phyloP scores from a whole-genome alignment of 2,888 invertebrate species.

The Cecidostiba fungosa region DNA sequence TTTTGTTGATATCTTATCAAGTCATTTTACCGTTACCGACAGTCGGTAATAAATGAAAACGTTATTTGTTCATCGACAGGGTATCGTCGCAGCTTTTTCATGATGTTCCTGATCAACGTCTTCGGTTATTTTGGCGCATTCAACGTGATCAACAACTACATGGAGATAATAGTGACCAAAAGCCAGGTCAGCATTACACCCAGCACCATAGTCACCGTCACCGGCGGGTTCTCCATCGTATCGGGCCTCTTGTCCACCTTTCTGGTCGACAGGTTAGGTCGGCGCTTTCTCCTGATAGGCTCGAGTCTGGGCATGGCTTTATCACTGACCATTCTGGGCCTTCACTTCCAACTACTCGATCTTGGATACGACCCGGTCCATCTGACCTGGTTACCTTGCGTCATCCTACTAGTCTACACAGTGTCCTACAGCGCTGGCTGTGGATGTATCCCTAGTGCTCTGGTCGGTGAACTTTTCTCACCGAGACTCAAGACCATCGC shows the following conservation, averaged over 20 bases:
- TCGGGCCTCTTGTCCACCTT: constrained; percentile 79
- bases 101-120: constrained; percentile 80
- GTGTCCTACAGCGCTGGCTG: constrained; percentile 71
- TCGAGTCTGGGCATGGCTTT: constrained; percentile 78
- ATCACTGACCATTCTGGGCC: constrained; percentile 71
- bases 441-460: constrained; percentile 72
- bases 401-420: constrained; percentile 70
- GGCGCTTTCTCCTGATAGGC: constrained; percentile 80
- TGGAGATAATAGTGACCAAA: constrained; percentile 77
- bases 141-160: constrained; percentile 79
- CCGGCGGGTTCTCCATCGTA: constrained; percentile 81
- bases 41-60: not conserved
- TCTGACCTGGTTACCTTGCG: constrained; percentile 73
- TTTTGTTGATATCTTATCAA: not conserved
- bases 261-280: constrained; percentile 81
- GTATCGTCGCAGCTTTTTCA: constrained; percentile 79
- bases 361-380: constrained; percentile 54
- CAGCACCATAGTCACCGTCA: constrained; percentile 79
- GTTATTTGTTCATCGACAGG: constrained; percentile 64
- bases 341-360: constrained; percentile 72
- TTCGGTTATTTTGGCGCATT: constrained; percentile 81
- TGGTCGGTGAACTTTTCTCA: constrained; percentile 75
- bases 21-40: not conserved
- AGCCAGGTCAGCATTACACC: constrained; percentile 76
- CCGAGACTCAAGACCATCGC: constrained; percentile 74